Evolutionary conservation across 1,140 invertebrate species (phyloP).

Genomic region (Camponotus floridanus): DNA sequence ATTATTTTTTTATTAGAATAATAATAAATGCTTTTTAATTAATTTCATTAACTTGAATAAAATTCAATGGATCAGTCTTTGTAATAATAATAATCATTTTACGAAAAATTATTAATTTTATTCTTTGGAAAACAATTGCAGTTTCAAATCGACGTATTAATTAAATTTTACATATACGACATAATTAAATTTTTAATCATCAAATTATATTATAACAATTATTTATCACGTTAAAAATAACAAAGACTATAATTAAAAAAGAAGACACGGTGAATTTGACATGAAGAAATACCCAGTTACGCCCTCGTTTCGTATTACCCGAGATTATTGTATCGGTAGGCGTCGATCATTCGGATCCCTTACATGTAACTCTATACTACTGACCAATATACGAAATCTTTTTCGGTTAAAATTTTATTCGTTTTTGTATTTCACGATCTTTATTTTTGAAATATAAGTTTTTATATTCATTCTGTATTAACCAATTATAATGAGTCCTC

Average conservation of each 20-base stretch:
- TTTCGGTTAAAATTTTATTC: conserved; percentile 17
- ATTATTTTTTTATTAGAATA: background rate
- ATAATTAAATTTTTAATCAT: background rate
- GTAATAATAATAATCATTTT: background rate
- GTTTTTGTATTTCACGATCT: background rate
- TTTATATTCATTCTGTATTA: background rate
- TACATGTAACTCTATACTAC: conserved; percentile 64
- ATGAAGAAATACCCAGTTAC: conserved; percentile 65
- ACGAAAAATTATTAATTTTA: background rate
- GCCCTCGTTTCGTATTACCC: conserved; percentile 70
- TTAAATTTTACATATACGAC: background rate
- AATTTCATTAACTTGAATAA: background rate
- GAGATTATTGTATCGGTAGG: conserved; percentile 66
- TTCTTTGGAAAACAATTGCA: background rate
- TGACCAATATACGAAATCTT: conserved; percentile 35
- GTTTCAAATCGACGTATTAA: too few species aligned
- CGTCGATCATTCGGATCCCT: conserved; percentile 71
- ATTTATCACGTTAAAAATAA: background rate
- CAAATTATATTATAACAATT: background rate
- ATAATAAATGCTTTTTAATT: background rate
- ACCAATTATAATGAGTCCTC: background rate
- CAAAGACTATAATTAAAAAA: background rate
- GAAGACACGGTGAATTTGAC: conserved; percentile 50
- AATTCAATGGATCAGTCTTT: background rate
- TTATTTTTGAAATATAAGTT: background rate